These are phyloP conservation scores for Tipula lateralis DNA, from an alignment of 2,888 invertebrate species.

Conservation along the genomic window DNA sequence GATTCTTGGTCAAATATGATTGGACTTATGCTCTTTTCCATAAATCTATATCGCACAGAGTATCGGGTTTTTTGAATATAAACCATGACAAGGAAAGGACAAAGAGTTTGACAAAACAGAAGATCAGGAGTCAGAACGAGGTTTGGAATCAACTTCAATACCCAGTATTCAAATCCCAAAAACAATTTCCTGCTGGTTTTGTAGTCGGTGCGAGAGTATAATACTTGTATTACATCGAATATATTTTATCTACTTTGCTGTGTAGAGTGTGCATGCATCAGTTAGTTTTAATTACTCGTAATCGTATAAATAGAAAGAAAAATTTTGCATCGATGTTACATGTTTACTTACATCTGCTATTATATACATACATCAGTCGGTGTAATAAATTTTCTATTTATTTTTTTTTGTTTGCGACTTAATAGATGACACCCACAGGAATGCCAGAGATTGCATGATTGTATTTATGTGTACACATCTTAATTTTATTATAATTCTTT, in stretches of 20 bases:
- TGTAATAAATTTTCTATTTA: not conserved
- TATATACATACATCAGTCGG: not conserved
- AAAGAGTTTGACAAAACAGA: too few relatives aligned
- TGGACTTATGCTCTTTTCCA: too few relatives aligned
- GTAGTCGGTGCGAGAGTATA: not conserved
- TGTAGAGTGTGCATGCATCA: not conserved
- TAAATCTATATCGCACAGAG: too few relatives aligned
- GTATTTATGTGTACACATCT: not conserved
- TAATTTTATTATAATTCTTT: not conserved
- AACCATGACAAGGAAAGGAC: too few relatives aligned
- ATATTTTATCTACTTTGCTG: not conserved
- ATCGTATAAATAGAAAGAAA: not conserved
- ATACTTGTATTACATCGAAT: not conserved
- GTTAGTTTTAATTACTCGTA: not conserved
- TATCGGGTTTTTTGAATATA: too few relatives aligned
- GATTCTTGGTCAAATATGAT: too few relatives aligned
- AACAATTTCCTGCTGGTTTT: not conserved
- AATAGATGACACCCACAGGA: not conserved
- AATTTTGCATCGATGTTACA: not conserved
- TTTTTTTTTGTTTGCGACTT: not conserved
- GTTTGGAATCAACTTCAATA: too few relatives aligned
- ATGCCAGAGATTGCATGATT: not conserved
- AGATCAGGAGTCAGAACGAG: too few relatives aligned
- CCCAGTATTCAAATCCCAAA: too few relatives aligned
- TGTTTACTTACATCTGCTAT: not conserved